Evolutionary conservation across 92 coral and sea anemone genomes (phyloP), one percentile per base, ranked within the genome.

Genomic region (Siderastrea siderea): DNA sequence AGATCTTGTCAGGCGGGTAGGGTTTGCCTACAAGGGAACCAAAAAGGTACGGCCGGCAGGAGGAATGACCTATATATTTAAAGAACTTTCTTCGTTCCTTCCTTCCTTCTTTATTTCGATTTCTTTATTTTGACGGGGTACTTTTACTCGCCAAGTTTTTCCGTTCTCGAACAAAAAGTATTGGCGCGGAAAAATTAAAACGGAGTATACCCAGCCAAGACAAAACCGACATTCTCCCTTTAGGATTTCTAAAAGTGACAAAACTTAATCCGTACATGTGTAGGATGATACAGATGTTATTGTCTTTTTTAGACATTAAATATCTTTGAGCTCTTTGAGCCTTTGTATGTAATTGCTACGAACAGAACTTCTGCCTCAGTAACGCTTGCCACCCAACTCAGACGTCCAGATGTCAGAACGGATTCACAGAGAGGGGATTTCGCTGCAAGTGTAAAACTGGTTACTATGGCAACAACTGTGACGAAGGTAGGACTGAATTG

Each of bases 381-480:
- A 69, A 47, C 53, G 46, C 74, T 15, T 69, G 74, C 49, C 50
- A 46, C 52, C 74, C 74, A 69, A 10, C 48, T 3, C 45, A 69
- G 15, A 69, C 74, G 4, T 45, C 46, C 14, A 46, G 15, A 5
- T 74, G 79, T 17, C 79, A 74, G 61, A 74, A 52, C 12, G 79
- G 79, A 38, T 74, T 74, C 12, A 47, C 79, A 17, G 61, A 74
- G 2, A 49, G 48, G 52, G 79, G 79, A 74, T 74, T 51, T 55
- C 62, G 46, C 46, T 74, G 79, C 63, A 15, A 6, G 1, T 74
- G 79, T 26, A 74, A 74, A 74, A 10, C 62, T 19, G 62, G 79
- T 74, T 74, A 51, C 79, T 50, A 50, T 14, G 79, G 79, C 38
- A 55, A 16, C 63, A 53, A 74, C 79, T 74, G 79, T 43, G 60